phyloP scores from a whole-genome alignment of 2,888 invertebrate species.

The Nudaria mundana region DNA sequence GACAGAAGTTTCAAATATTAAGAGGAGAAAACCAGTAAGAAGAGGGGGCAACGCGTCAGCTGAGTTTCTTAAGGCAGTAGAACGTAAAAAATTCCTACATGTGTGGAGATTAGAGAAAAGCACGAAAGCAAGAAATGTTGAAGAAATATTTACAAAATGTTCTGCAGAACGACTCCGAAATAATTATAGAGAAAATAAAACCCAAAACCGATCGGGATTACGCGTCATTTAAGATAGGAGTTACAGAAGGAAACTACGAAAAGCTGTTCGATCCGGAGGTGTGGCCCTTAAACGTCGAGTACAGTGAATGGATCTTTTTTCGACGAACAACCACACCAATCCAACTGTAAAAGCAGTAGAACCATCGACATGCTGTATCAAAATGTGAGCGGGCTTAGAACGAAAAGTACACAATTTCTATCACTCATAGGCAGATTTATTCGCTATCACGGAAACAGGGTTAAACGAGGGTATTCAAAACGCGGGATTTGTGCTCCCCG shows the following conservation, averaged over 20 bases:
- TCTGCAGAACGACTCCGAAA: no score
- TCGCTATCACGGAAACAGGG: constrained; percentile 9
- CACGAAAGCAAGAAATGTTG: no score
- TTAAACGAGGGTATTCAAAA: constrained; percentile 1
- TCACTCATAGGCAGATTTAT: constrained; percentile 8
- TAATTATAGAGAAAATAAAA: no score
- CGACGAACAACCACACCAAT: constrained; percentile 3
- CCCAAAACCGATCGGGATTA: no score
- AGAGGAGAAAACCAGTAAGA: constrained; percentile 5
- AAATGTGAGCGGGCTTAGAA: no score
- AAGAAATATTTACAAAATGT: no score
- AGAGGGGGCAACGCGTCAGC: constrained; percentile 6
- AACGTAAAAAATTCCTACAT: no score
- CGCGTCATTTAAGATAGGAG: no score
- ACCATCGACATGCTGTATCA: constrained; percentile 11
- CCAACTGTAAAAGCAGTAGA: constrained; percentile 1
- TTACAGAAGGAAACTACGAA: no score
- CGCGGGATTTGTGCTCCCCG: constrained; percentile 5
- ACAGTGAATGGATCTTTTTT: constrained; percentile 10
- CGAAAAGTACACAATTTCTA: constrained; percentile 7
- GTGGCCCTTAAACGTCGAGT: constrained; percentile 8
- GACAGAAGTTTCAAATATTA: no score
- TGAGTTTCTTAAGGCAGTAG: no score
- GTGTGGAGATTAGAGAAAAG: no score
- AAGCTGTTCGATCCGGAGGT: constrained; percentile 4